phyloP scores from a whole-genome alignment of 2,888 invertebrate genomes.

The Stomorhina lunata region DNA sequence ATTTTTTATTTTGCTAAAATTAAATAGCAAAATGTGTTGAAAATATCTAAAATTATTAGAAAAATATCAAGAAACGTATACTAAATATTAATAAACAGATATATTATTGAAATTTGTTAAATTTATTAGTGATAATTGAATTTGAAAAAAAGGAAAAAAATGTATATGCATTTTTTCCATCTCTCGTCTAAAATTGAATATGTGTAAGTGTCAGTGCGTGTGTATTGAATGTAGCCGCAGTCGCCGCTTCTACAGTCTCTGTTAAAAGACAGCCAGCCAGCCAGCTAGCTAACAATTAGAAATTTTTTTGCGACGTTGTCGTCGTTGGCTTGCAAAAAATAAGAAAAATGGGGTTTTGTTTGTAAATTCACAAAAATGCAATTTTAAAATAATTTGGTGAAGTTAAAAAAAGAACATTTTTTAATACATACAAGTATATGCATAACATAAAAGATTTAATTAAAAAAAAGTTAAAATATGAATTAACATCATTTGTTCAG shows the following conservation, averaged over 20 bases:
- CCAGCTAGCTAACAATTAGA: conserved; percentile 49
- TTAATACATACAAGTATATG: too few species aligned
- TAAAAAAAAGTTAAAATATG: too few species aligned
- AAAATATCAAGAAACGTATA: not conserved
- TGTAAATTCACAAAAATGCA: conserved; percentile 25
- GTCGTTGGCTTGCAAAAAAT: conserved; percentile 51
- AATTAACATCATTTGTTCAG: conserved; percentile 5
- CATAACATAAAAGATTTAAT: not conserved
- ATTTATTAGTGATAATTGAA: conserved; percentile 9
- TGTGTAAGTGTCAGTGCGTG: too few species aligned
- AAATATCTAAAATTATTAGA: conserved; percentile 6
- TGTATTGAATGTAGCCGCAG: conserved; percentile 54
- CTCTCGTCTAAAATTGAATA: conserved; percentile 43
- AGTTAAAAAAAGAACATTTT: too few species aligned
- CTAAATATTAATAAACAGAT: not conserved
- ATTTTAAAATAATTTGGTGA: not conserved
- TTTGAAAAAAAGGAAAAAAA: conserved; percentile 50
- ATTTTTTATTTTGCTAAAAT: conserved; percentile 56
- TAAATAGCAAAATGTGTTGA: conserved; percentile 42
- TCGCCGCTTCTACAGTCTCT: conserved; percentile 48
- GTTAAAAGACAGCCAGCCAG: conserved; percentile 41
- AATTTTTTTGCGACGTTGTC: conserved; percentile 63
- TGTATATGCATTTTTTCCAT: conserved; percentile 54
- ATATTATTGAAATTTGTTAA: not conserved
- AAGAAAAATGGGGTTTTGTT: conserved; percentile 35